Evolutionary conservation across 2,888 invertebrate species (phyloP), one percentile per base, ranked within the genome.

Genomic region (Cephus spinipes): DNA sequence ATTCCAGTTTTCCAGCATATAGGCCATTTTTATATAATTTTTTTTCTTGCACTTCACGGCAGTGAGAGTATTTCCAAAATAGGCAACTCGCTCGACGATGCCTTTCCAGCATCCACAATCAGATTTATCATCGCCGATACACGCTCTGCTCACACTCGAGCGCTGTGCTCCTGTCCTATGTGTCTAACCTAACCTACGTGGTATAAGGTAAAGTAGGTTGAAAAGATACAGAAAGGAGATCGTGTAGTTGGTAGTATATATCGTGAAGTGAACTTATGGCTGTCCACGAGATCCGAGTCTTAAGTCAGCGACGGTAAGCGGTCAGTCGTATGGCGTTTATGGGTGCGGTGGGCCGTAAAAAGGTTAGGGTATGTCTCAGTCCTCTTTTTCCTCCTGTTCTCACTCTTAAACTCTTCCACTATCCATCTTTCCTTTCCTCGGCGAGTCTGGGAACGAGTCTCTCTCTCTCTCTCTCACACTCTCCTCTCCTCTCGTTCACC

Each of bases 331-430:
- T 33, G 73, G 68, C 77, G 75, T 78, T 78, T 78, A 78, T 78
- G 78, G 78, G 76, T 36, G 78, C 78, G 78, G 78, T 75, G 78
- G 76, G 71, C 73, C 73, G 34, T 73, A 69, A 76, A 77, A 71
- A 76, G 73, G 69, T 34, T 71, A 76, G 74, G 69, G 69, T 69
- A 69, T 69, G 69, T 69, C 69, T 30, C 69, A 32, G 69, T 69
- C 69, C 69, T 69, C 69, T 69, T 40, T 40, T 40, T 40, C 40
- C 40, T 40, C 40, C 40, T 40, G 40, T 40, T 40, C 40, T 40
- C 40, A 40, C 40, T 40, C 40, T 40, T 40, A 40, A 40, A 40
- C 40, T 40, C 40, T 40, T 40, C 40, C 40, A 40, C 40, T 40
- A 40, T 40, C 40, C 40, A 40, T 40, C 40, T 40, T 40, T 40